phyloP scores from a whole-genome alignment of 2,113 vertebrate genomes.

The Tyrannus savana region DNA sequence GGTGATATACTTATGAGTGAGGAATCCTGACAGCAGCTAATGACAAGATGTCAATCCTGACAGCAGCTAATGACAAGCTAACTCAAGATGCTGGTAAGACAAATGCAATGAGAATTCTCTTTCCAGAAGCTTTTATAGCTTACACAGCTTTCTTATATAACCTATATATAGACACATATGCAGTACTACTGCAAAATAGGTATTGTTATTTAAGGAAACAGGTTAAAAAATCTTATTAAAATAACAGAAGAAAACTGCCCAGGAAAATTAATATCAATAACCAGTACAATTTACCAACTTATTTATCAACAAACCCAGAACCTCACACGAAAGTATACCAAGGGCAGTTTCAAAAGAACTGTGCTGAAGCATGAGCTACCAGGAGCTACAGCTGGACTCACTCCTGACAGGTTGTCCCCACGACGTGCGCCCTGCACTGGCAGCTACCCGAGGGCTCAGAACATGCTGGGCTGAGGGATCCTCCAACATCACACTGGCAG shows the following conservation, averaged over 20 bases:
- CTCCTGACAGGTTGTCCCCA: slow-evolving; percentile 80
- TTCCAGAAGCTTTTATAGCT: not conserved
- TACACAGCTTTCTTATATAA: not conserved
- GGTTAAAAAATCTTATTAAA: not conserved
- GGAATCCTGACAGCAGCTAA: not conserved
- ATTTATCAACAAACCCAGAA: not conserved
- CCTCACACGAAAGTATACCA: not conserved
- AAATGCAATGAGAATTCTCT: not conserved
- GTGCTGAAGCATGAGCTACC: not conserved
- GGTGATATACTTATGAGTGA: not conserved
- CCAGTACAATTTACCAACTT: not conserved
- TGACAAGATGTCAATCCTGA: not conserved
- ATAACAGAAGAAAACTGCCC: not conserved
- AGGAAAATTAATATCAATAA: not conserved
- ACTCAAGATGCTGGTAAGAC: not conserved
- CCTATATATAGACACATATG: not conserved
- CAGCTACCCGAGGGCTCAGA: slow-evolving; percentile 77
- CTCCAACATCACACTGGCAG: slow-evolving; percentile 88
- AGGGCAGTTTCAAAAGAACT: not conserved
- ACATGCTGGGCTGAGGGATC: slow-evolving; percentile 76
- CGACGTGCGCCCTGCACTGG: slow-evolving; percentile 80
- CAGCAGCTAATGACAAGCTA: not conserved
- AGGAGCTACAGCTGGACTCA: slow-evolving; percentile 71
- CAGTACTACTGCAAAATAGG: not conserved
- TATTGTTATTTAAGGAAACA: not conserved